phyloP scores from a whole-genome alignment of 2,888 invertebrate genomes.

The Gerris lacustris region DNA sequence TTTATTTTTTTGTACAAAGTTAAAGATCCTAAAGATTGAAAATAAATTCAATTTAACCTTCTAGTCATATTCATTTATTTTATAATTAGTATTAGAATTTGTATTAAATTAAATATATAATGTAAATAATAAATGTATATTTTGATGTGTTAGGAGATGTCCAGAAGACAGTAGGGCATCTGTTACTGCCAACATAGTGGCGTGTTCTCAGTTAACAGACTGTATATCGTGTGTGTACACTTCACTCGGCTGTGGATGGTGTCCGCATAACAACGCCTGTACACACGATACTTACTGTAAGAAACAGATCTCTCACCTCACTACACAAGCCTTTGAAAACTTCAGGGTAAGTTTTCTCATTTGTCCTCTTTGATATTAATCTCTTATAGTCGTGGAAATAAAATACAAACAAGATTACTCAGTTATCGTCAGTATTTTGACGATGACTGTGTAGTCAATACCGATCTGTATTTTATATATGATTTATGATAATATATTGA shows the following conservation, averaged over 20 bases:
- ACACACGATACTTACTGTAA: conserved; percentile 29
- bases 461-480: too few relatives aligned
- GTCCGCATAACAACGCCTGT: conserved; percentile 33
- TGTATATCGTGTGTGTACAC: conserved; percentile 61
- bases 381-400: background rate
- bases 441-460: too few relatives aligned
- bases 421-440: too few relatives aligned
- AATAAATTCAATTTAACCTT: too few relatives aligned
- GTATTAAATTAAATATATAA: background rate
- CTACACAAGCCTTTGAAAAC: conserved; percentile 24
- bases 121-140: background rate
- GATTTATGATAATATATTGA: too few relatives aligned
- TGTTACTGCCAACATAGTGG: conserved; percentile 40
- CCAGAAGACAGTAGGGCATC: conserved; percentile 46
- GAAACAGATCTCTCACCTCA: conserved; percentile 25
- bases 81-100: background rate
- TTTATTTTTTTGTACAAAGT: too few relatives aligned
- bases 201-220: conserved; percentile 45
- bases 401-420: background rate
- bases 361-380: background rate
- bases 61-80: too few relatives aligned
- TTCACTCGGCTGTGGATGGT: conserved; percentile 57
- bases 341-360: conserved; percentile 28
- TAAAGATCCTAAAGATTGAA: too few relatives aligned
- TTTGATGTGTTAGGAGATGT: conserved; percentile 37